Percentiles rank a stretch among this genome's conserved stretches.
phyloP scores from a whole-genome alignment of 2,797 vertebrate genomes.

The Molossus molossus region DNA sequence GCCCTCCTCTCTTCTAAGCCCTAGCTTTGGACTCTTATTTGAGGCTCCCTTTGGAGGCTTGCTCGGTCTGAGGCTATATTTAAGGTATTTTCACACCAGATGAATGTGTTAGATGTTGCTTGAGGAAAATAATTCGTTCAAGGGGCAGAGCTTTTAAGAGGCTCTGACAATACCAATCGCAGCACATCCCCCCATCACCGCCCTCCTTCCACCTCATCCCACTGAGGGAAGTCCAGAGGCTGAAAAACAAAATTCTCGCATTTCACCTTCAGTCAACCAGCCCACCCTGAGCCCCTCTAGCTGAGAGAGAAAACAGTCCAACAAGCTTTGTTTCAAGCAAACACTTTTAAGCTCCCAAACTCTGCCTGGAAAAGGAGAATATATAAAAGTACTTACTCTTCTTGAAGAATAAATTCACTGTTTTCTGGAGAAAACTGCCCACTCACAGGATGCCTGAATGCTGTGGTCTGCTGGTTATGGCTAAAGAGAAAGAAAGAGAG shows the following conservation, averaged over 20 bases:
- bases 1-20: conserved; percentile 29
- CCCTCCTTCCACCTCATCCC: not conserved
- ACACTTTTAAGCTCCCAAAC: conserved; percentile 49
- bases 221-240: not conserved
- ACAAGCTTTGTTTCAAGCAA: conserved; percentile 46
- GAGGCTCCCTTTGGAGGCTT: not conserved
- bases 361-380: conserved; percentile 6
- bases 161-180: not conserved
- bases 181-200: not conserved
- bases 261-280: conserved; percentile 41
- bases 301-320: conserved; percentile 7
- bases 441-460: conserved; percentile 98
- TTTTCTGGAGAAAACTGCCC: conserved; percentile 98
- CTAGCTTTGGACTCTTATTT: not conserved
- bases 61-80: not conserved
- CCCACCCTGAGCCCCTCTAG: not conserved
- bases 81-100: not conserved
- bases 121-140: not conserved
- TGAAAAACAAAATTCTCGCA: conserved; percentile 51
- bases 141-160: conserved; percentile 15
- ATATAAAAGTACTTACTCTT: conserved; percentile 94
- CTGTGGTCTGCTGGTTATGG: conserved; percentile 96
- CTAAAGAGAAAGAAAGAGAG: conserved; percentile 88
- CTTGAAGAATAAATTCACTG: conserved; percentile 96
- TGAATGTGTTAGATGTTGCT: not conserved